A percentile compares a stretch with the other conserved stretches of the same genome.
phyloP scores from a whole-genome alignment of 2,113 vertebrate species.

The Nycticorax nycticorax region DNA sequence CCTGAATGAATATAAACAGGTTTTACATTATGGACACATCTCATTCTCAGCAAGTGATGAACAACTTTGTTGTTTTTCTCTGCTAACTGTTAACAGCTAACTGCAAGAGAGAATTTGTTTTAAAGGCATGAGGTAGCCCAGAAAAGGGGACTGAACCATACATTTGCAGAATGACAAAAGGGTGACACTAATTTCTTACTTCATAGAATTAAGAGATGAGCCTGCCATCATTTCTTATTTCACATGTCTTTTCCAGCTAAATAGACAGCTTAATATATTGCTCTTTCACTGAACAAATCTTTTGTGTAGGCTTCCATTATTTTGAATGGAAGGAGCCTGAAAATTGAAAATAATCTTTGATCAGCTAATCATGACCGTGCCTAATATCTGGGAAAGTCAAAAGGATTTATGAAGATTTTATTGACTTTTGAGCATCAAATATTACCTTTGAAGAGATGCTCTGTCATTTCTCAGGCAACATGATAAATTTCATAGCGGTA shows the following conservation, averaged over 20 bases:
- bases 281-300: not conserved
- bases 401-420: not conserved
- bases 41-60: slow-evolving; percentile 25
- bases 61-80: not conserved
- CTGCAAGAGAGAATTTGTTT: not conserved
- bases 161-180: not conserved
- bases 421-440: not conserved
- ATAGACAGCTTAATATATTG: not conserved
- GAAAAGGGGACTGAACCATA: not conserved
- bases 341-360: not conserved
- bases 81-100: not conserved
- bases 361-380: not conserved
- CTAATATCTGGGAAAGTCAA: not conserved
- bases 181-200: not conserved
- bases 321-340: not conserved
- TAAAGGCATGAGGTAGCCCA: not conserved
- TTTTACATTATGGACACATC: not conserved
- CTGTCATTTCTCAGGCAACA: not conserved
- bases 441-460: not conserved
- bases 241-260: not conserved
- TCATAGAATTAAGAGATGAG: not conserved
- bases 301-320: not conserved
- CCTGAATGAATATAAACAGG: not conserved
- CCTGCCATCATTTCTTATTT: not conserved
- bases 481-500: not conserved